Conservation (phyloP, 1,140 invertebrate species). For the Anthonomus grandis region DNA sequence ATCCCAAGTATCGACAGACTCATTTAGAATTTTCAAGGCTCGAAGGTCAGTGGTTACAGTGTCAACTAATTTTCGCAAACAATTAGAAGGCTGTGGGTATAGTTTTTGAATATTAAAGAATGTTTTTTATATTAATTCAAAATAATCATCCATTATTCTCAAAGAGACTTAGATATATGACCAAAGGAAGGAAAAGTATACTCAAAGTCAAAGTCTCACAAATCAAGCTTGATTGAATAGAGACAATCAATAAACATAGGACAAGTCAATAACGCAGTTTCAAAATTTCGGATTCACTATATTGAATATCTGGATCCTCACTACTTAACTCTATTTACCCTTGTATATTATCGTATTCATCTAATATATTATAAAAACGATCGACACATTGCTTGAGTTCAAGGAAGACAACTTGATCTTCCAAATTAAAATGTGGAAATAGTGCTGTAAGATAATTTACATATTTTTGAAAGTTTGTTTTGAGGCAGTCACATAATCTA, state of each 20-base stretch:
- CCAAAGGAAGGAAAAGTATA: no score
- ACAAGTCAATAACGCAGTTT: no score
- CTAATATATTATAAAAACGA: no score
- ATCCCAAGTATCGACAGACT: slow-evolving; percentile 30
- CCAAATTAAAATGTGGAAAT: no score
- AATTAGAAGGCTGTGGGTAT: slow-evolving; percentile 25
- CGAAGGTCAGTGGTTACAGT: slow-evolving; percentile 24
- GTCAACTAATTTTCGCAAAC: slow-evolving; percentile 21
- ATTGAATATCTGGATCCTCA: background rate
- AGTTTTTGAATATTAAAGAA: slow-evolving; percentile 7
- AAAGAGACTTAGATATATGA: no score
- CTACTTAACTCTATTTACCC: background rate
- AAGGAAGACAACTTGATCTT: background rate
- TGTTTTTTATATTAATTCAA: no score
- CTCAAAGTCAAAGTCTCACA: no score
- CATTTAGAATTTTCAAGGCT: slow-evolving; percentile 23
- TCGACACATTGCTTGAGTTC: no score
- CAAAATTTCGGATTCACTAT: background rate
- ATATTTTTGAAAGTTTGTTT: slow-evolving; percentile 11
- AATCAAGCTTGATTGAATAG: no score
- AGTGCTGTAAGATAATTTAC: background rate
- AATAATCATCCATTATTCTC: no score
- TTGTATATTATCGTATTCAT: slow-evolving; percentile 11
- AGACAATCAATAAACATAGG: no score
- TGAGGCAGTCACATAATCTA: no score